A percentile compares a stretch with the other conserved stretches of the same genome.
These are phyloP conservation scores for Thereva unica DNA, from an alignment of 2,888 invertebrate genomes.

Conservation along the genomic window DNA sequence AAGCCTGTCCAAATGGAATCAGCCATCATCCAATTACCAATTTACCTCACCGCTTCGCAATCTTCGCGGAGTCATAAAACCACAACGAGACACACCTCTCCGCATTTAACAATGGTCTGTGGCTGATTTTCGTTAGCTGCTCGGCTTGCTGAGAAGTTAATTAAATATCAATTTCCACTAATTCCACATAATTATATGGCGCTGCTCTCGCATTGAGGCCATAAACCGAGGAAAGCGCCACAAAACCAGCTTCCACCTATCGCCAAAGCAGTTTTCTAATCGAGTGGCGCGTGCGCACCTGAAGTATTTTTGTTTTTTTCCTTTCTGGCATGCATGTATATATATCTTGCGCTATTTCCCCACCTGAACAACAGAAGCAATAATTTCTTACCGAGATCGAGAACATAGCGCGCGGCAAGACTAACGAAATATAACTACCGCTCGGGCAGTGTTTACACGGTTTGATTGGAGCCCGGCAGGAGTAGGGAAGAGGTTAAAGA, in stretches of 20 bases:
- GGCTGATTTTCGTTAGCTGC: slow-evolving; percentile 33
- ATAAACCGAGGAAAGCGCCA: slow-evolving; percentile 6
- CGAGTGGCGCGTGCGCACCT: slow-evolving; percentile 27
- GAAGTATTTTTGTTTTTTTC: slow-evolving; percentile 20
- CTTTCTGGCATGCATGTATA: no score
- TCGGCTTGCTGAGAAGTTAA: slow-evolving; percentile 36
- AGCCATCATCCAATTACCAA: slow-evolving; percentile 42
- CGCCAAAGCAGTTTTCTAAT: slow-evolving; percentile 20
- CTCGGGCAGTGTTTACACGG: slow-evolving; percentile 10
- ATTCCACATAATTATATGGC: slow-evolving; percentile 41
- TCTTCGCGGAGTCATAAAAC: slow-evolving; percentile 28
- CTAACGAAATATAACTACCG: slow-evolving; percentile 16
- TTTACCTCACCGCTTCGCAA: slow-evolving; percentile 40
- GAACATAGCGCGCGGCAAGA: no score
- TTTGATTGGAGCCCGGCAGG: not conserved
- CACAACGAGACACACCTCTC: slow-evolving; percentile 23
- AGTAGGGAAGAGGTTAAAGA: slow-evolving; percentile 17
- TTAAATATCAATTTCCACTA: slow-evolving; percentile 43
- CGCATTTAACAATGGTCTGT: slow-evolving; percentile 29
- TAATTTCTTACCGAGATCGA: slow-evolving; percentile 5
- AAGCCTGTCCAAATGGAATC: slow-evolving; percentile 23
- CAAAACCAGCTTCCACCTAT: slow-evolving; percentile 20
- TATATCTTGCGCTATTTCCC: slow-evolving; percentile 23
- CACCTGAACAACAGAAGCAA: slow-evolving; percentile 15
- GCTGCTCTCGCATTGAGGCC: not conserved